Evolutionary conservation across 2,797 vertebrate species (phyloP), one percentile per base, ranked within the genome.

Genomic region (Silurus lanzhouensis): DNA sequence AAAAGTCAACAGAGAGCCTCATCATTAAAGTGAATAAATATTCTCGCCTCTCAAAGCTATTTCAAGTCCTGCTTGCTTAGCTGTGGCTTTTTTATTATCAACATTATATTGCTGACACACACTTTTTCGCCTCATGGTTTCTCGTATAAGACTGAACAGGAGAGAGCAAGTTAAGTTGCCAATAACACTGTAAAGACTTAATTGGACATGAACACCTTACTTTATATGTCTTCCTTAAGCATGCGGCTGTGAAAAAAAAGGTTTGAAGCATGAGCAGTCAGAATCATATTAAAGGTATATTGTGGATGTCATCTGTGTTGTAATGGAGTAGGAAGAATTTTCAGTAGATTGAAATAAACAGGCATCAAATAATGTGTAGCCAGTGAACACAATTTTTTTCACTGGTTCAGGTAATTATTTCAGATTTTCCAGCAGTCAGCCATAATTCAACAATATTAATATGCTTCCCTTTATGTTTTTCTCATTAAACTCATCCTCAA

Each of bases 21-120:
- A 93, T 95, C 94, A 95, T 95, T 95, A 95, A 94, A 94, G 93
- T 91, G 92, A 94, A 95, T 95, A 95, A 94, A 95, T 95, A 95
- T 94, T 95, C 93, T 93, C 90, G 88, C 82, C 86, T 91, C 94
- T 94, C 92, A 91, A 92, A 94, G 93, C 93, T 91, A 93, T 95
- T 95, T 92, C 91, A 92, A 91, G 91, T 91, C 89, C 91, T 89
- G 89, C 90, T 90, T 84, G 87, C 92, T 87, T 87, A 55, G 90
- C 90, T 88, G 88, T 91, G 90, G 88, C 91, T 91, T 93, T 92
- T 91, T 94, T 93, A 93, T 94, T 92, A 92, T 94, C 91, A 92
- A 93, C 93, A 89, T 83, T 89, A 91, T 94, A 93, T 89, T 94
- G 93, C 94, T 94, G 94, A 95, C 92, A 91, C 92, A 89, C 90